Base-by-base conservation (phyloP, 2,888 invertebrate species). In the Tenthredo amoena region DNA sequence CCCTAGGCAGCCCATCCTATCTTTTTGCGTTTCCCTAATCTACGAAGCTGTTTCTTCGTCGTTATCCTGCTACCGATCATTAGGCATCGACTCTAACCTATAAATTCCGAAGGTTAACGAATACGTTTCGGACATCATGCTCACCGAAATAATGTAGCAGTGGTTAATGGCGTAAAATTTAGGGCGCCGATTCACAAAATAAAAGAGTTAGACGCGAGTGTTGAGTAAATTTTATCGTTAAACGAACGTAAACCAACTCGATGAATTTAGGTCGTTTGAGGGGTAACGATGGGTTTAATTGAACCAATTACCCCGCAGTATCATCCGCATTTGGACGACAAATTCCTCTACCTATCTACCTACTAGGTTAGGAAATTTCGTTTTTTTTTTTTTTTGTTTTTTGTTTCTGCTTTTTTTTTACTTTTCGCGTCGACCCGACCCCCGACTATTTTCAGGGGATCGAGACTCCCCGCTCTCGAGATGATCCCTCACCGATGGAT, bases 181-280 rank as follows among this genome's bases (percentile, higher is more conserved):
- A 0, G 9, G 40, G 71, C 0, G 1, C 21, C 3, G n/a, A 43
- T 74, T 18, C 21, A 18, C 1, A 2, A 21, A 74, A 40, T 77
- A 7, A 31, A 77, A 50, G 50, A 21, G 55, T 26, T 21, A 0
- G 21, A 31, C 26, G 5, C 26, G 7, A 50, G 77, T 31, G 77
- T 77, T 18, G 50, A 77, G 77, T 34, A 50, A 77, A 77, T 77
- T 77, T 50, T 18, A 9, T 18, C 55, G 50, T 50, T 77, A 55
- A 77, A 77, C 77, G 77, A 77, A 77, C 50, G 77, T 77, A 77
- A 77, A 77, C 50, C 55, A 55, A 77, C 50, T 77, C 50, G 77
- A 77, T 77, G 34, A 77, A 77, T 77, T 77, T 50, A 7, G 50
- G 31, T 77, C 77, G 50, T 77, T 77, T 31, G 50, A 77, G 34